Percentiles rank a stretch among this genome's conserved stretches.
Evolutionary conservation across 1,140 invertebrate genomes (phyloP).

Genomic region (Ooceraea biroi): DNA sequence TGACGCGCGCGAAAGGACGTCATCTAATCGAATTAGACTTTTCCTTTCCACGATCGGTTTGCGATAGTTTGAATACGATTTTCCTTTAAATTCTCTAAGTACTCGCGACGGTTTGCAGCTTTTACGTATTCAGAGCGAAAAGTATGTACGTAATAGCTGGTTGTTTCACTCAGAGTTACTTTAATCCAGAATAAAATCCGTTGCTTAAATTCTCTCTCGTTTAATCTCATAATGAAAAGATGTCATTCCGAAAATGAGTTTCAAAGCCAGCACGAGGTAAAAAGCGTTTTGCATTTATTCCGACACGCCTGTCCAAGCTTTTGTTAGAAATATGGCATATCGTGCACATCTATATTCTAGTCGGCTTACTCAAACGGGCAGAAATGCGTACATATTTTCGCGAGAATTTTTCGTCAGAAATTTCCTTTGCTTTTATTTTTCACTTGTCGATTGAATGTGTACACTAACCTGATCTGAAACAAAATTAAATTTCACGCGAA

Average conservation of each 20-base stretch:
- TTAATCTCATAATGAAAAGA: conserved; percentile 44
- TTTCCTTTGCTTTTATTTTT: conserved; percentile 1
- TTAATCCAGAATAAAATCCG: background rate
- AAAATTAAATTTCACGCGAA: too few species aligned
- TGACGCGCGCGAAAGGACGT: background rate
- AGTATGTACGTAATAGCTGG: background rate
- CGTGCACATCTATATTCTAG: background rate
- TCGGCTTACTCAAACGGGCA: background rate
- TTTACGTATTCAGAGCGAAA: background rate
- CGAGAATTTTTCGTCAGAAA: background rate
- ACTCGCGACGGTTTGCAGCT: background rate
- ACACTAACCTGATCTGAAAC: background rate
- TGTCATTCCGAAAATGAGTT: conserved; percentile 30
- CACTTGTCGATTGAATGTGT: background rate
- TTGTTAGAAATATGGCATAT: conserved; percentile 15
- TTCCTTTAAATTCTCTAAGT: background rate
- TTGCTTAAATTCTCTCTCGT: conserved; percentile 4
- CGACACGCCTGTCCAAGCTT: background rate
- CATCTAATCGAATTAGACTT: conserved; percentile 9
- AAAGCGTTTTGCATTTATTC: conserved; percentile 16
- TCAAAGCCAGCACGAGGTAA: conserved; percentile 9
- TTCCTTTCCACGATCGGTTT: background rate
- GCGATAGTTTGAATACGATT: background rate
- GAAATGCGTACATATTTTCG: conserved; percentile 11
- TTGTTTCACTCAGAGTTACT: conserved; percentile 7